Base-by-base conservation (phyloP, 1,140 invertebrate species). In the Charaxes varanes region DNA sequence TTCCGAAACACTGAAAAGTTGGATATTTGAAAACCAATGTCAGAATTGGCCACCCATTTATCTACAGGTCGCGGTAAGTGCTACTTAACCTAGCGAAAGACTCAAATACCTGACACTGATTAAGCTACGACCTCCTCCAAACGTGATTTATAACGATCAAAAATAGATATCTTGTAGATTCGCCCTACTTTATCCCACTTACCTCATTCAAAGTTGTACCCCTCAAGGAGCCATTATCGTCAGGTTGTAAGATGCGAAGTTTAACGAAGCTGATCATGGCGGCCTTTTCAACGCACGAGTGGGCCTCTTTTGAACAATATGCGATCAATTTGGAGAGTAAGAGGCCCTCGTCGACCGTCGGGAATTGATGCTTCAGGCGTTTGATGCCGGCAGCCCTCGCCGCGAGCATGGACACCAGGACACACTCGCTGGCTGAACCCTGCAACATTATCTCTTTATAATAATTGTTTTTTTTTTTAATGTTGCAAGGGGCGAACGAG, bases 191-290 rank as follows among this genome's bases (percentile, higher is more conserved):
- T n/a, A n/a, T n/a, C n/a, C n/a, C 11, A 60, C 59, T 70, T 67
- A 93, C 92, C 82, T 92, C 89, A 64, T 87, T 87, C 16, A 99
- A 81, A 6, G 94, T 96, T 28, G 92, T 88, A 5, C 97, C 98
- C 41, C 97, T 88, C 6, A 99, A 86, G 7, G 93, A 91, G 62
- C 94, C 97, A 45, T 96, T 92, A 38, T 96, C 93, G 76, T 99
- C 98, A 0, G 97, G 95, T 67, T 99, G 97, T 15, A 99, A 86
- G 64, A 99, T 98, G 42, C 97, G 86, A 40, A 99, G 85, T 73
- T 99, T 99, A 0, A 99, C 97, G 67, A 99, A 97, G 53, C 92
- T 93, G 54, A 99, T 99, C 96, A 99, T 99, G 0, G 97, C 98
- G 6, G 97, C 97, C 78, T 99, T 99, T 85, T 99, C 98, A 4